Conservation (phyloP, 2,888 invertebrate species). For the Cyclophora albipunctata region DNA sequence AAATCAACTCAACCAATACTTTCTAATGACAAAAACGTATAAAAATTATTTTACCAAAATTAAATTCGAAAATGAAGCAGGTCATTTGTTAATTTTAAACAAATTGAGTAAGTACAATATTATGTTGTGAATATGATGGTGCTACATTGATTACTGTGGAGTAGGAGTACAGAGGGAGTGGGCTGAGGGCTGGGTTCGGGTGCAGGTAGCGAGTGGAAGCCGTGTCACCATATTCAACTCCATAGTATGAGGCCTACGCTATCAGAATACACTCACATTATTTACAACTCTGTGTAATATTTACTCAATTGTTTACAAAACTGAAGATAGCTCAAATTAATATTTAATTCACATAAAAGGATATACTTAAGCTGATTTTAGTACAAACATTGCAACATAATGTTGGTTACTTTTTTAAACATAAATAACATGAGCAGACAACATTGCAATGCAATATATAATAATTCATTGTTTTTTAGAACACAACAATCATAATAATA, state of each 20-base stretch:
- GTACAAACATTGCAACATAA: no score
- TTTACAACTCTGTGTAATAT: neutral
- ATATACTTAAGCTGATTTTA: no score
- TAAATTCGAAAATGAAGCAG: conserved; percentile 7
- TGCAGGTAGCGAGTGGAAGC: conserved; percentile 3
- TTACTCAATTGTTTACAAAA: neutral
- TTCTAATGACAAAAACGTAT: conserved; percentile 2
- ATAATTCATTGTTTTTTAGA: no score
- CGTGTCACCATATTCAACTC: conserved; percentile 1
- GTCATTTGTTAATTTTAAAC: conserved; percentile 11
- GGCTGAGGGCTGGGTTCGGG: conserved; percentile 1
- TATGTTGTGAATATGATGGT: conserved; percentile 2
- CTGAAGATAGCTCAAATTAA: neutral
- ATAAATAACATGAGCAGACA: no score
- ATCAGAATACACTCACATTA: no score
- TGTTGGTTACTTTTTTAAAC: no score
- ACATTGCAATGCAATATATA: no score
- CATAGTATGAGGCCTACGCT: neutral
- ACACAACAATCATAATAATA: no score
- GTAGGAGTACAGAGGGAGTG: neutral
- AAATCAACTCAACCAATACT: conserved; percentile 6
- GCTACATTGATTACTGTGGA: conserved; percentile 3
- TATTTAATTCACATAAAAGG: no score
- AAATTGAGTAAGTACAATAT: conserved; percentile 2
- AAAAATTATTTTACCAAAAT: conserved; percentile 2